A percentile compares a stretch with the other conserved stretches of the same genome.
Evolutionary conservation across 2,888 invertebrate genomes (phyloP).

Genomic region (Epirrhoe alternata): DNA sequence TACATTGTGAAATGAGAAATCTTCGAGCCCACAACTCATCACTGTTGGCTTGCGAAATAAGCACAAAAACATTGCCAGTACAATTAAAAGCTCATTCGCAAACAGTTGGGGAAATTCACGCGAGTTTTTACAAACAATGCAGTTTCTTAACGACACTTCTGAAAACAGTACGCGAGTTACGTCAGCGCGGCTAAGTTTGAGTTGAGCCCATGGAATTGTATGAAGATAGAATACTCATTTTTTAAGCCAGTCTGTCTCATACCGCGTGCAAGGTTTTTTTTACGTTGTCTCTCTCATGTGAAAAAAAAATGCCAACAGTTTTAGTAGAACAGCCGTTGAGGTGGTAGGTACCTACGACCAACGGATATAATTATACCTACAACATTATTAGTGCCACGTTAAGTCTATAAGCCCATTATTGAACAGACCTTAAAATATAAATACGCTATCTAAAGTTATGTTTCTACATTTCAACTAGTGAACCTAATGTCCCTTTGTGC

Average conservation of each 20-base stretch:
- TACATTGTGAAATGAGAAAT: constrained; percentile 9
- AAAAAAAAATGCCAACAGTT: no score
- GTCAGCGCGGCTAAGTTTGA: constrained; percentile 35
- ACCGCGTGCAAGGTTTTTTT: neutral
- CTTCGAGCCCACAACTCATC: neutral
- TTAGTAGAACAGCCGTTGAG: no score
- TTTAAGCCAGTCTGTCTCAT: no score
- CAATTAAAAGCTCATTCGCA: constrained; percentile 43
- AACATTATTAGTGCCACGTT: no score
- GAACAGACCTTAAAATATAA: no score
- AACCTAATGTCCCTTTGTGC: no score
- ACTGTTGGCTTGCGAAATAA: constrained; percentile 6
- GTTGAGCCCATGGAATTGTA: constrained; percentile 24
- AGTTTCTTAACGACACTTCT: constrained; percentile 48
- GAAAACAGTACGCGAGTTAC: constrained; percentile 40
- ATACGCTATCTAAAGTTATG: no score
- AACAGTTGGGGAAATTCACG: constrained; percentile 45
- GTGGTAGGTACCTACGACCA: no score
- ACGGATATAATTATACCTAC: no score
- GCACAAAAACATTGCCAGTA: constrained; percentile 26
- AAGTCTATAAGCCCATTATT: no score
- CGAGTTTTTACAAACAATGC: constrained; percentile 51
- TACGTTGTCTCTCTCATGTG: neutral
- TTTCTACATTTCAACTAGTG: no score
- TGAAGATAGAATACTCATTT: constrained; percentile 8